Base-by-base conservation (phyloP, 1,140 invertebrate genomes). In the Gonatopus flavifemur region DNA sequence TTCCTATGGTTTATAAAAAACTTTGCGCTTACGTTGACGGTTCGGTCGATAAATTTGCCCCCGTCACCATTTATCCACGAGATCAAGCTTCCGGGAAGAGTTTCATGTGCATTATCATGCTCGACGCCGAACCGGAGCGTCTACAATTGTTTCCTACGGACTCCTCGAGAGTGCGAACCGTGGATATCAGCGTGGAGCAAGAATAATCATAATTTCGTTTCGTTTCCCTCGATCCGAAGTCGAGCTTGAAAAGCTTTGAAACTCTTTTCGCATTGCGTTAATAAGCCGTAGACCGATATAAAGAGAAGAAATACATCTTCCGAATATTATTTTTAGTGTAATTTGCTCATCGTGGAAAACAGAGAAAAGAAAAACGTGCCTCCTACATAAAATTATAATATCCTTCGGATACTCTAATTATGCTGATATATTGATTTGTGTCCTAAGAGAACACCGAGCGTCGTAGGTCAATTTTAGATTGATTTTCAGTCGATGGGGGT, bases 31-130 rank as follows among this genome's bases (percentile, higher is more conserved):
- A 92, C 66, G 91, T 92, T 2, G 89, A 93, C 50, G 88, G 88
- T 1, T 83, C 84, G 12, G 84, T 85, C 47, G 87, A 90, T 54
- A 85, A 86, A 57, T 94, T 95, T 65, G 85, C 88, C n/a, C 91
- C 93, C 1, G 86, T 94, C 45, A 94, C 91, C 2, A 86, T 96
- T 52, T 92, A 93, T 66, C 93, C 93, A 0, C 81, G 84, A 22
- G 90, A 96, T 67, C 81, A 83, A 30, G 79, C 80, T 2, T 91
- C 88, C 7, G 91, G 91, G 0, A 88, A 87, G 69, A 87, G 86
- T 42, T 95, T 96, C 70, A 90, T 94, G 82, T 95, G 93, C 75
- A 87, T 96, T 36, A 94, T 96, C 28, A 93, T 95, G 88, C 88
- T 92, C 9, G 90, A 94, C 58, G 83, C 84, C 0, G 87, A 90